A percentile compares a stretch with the other conserved stretches of the same genome.
These are phyloP conservation scores for Mechanitis messenoides DNA, from an alignment of 2,888 invertebrate genomes.

Conservation along the genomic window DNA sequence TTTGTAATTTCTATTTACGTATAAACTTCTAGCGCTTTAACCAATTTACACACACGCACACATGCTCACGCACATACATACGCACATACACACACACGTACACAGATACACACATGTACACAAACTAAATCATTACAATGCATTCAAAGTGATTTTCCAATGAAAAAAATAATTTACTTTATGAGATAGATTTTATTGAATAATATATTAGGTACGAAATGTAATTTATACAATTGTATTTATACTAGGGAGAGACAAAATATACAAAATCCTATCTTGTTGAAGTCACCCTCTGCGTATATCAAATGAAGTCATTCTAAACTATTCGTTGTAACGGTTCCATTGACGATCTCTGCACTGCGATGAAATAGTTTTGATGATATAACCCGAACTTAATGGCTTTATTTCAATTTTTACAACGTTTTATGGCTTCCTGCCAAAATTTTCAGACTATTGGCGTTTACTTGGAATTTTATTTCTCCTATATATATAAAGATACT, in stretches of 20 bases:
- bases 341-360: slow-evolving; percentile 52
- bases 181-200: slow-evolving; percentile 30
- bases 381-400: slow-evolving; percentile 30
- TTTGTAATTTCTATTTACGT: too few species aligned
- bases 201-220: slow-evolving; percentile 49
- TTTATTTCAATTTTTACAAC: slow-evolving; percentile 31
- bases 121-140: slow-evolving; percentile 5
- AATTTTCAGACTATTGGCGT: slow-evolving; percentile 28
- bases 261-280: slow-evolving; percentile 44
- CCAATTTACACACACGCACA: too few species aligned
- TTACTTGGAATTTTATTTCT: slow-evolving; percentile 25
- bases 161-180: slow-evolving; percentile 9
- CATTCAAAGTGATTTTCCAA: slow-evolving; percentile 10
- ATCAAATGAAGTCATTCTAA: slow-evolving; percentile 72
- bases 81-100: too few species aligned
- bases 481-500: neutral
- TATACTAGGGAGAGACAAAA: slow-evolving; percentile 43
- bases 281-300: slow-evolving; percentile 61
- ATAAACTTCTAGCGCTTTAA: too few species aligned
- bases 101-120: too few species aligned
- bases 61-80: too few species aligned
- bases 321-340: slow-evolving; percentile 68
- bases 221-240: slow-evolving; percentile 52
- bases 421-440: slow-evolving; percentile 30
- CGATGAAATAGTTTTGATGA: slow-evolving; percentile 34